Percentiles rank a stretch among this genome's conserved stretches.
phyloP scores from a whole-genome alignment of 2,113 vertebrate species.

The Sprattus sprattus region DNA sequence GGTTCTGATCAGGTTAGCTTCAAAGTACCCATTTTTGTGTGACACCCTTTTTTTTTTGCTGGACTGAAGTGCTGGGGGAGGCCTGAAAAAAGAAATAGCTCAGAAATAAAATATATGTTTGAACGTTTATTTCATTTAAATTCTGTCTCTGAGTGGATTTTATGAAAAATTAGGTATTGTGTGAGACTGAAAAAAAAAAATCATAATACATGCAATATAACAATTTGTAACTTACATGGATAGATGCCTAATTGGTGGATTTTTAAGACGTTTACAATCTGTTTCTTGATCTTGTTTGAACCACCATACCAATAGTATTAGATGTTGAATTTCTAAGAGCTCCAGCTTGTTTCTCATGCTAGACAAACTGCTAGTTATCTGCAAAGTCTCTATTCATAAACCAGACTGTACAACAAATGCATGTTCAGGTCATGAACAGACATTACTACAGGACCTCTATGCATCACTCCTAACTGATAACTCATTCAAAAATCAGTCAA shows the following conservation, averaged over 20 bases:
- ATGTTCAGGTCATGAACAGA: not conserved
- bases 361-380: not conserved
- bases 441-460: not conserved
- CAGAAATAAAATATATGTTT: not conserved
- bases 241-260: not conserved
- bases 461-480: not conserved
- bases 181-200: not conserved
- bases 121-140: not conserved
- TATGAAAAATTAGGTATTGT: not conserved
- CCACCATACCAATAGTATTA: not conserved
- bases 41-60: slow-evolving; percentile 46
- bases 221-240: not conserved
- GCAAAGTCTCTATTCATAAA: not conserved
- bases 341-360: not conserved
- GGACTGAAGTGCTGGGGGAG: not conserved
- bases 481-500: not conserved
- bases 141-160: not conserved
- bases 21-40: slow-evolving; percentile 64
- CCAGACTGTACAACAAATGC: not conserved
- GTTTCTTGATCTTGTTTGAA: not conserved
- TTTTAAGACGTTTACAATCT: not conserved
- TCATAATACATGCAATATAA: not conserved
- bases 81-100: not conserved
- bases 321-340: not conserved
- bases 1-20: slow-evolving; percentile 70